Evolutionary conservation across 2,888 invertebrate genomes (phyloP).

Genomic region (Palloptera scutellata): DNA sequence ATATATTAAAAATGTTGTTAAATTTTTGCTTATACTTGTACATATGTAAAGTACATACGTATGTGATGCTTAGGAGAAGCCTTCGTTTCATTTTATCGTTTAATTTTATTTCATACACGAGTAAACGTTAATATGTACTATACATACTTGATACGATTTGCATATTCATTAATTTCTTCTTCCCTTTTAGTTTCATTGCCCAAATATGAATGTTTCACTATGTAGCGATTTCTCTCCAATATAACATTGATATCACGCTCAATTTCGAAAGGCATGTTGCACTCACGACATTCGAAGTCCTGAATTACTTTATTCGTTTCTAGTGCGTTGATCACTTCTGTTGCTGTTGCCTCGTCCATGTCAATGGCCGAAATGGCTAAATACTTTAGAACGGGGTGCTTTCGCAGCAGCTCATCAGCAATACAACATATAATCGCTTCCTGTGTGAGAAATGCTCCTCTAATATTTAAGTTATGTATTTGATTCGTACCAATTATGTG

Average conservation of each 20-base stretch:
- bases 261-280: conserved; percentile 46
- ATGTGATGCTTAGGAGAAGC: too few species aligned
- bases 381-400: conserved; percentile 42
- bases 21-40: too few species aligned
- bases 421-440: conserved; percentile 37
- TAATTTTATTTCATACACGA: too few species aligned
- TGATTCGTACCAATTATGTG: conserved; percentile 43
- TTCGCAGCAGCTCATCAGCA: conserved; percentile 41
- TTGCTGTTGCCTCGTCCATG: conserved; percentile 30
- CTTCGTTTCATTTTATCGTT: too few species aligned
- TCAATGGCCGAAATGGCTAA: conserved; percentile 47
- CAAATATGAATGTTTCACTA: conserved; percentile 43
- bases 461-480: conserved; percentile 45
- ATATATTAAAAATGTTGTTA: too few species aligned
- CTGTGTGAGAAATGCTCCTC: conserved; percentile 35
- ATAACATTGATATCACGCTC: conserved; percentile 51
- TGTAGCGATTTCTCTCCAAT: conserved; percentile 50
- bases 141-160: conserved; percentile 42
- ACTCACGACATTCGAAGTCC: conserved; percentile 48
- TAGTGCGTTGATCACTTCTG: conserved; percentile 45
- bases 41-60: too few species aligned
- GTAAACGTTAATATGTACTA: too few species aligned
- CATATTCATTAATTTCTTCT: conserved; percentile 41
- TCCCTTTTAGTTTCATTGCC: conserved; percentile 42
- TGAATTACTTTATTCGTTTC: conserved; percentile 43